phyloP scores from a whole-genome alignment of 2,888 invertebrate genomes.

The Morinoia aosen region DNA sequence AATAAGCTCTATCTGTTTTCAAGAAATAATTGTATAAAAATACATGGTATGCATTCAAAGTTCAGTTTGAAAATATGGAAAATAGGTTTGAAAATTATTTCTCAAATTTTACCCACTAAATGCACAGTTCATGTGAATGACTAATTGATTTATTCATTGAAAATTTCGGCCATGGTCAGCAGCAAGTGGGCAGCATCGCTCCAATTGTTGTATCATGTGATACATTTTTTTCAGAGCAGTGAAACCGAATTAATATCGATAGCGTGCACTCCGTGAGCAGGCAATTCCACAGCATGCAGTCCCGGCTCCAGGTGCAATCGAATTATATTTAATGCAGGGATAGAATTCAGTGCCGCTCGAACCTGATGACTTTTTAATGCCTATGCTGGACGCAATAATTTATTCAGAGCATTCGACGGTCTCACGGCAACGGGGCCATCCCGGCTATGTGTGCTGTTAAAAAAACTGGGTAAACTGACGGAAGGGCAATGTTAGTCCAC shows the following conservation, averaged over 20 bases:
- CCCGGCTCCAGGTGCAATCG: background rate
- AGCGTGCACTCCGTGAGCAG: background rate
- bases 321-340: background rate
- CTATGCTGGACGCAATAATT: background rate
- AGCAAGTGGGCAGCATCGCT: background rate
- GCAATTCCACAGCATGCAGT: background rate
- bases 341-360: background rate
- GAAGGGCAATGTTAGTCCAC: background rate
- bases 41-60: background rate
- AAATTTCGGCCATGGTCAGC: background rate
- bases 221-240: background rate
- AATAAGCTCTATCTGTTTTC: background rate
- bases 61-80: background rate
- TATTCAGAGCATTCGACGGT: slow-evolving; percentile 28
- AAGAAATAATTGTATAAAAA: background rate
- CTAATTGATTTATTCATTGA: background rate
- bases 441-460: background rate
- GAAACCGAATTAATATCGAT: background rate
- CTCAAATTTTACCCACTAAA: background rate
- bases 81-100: background rate
- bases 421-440: background rate
- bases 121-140: background rate
- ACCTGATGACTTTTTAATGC: background rate
- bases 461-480: background rate
- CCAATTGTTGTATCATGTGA: background rate